These are phyloP conservation scores for Anadara kagoshimensis DNA, from an alignment of 1,140 invertebrate genomes.

Conservation along the genomic window DNA sequence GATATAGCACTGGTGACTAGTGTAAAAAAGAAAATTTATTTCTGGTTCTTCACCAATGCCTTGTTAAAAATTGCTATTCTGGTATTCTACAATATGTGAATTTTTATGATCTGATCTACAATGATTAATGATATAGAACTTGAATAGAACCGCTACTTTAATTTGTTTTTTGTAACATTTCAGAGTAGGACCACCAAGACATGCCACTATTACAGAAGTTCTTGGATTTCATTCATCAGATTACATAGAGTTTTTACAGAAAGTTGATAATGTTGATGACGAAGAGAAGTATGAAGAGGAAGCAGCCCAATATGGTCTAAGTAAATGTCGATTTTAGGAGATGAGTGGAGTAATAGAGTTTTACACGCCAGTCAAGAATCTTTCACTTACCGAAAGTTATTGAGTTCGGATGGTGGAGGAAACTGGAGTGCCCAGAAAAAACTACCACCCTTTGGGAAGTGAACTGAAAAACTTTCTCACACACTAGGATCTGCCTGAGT, in stretches of 20 bases:
- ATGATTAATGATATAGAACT: background rate
- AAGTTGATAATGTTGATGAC: constrained; percentile 48
- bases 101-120: background rate
- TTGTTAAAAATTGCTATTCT: background rate
- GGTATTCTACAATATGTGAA: background rate
- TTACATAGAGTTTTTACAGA: constrained; percentile 58
- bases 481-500: background rate
- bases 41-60: background rate
- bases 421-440: background rate
- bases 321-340: constrained; percentile 28
- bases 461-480: background rate
- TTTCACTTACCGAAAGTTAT: no score
- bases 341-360: no score
- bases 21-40: background rate
- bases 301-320: constrained; percentile 60
- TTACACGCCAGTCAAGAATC: no score
- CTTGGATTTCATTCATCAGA: constrained; percentile 56
- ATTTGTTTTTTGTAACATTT: constrained; percentile 22
- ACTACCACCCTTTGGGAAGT: background rate
- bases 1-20: constrained; percentile 1
- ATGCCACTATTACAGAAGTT: constrained; percentile 51
- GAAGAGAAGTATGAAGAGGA: constrained; percentile 60
- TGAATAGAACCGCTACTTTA: background rate
- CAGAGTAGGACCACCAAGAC: constrained; percentile 54
- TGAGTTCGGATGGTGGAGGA: background rate